Base-by-base conservation (phyloP, 2,113 vertebrate species). In the Phocoena sinus region DNA sequence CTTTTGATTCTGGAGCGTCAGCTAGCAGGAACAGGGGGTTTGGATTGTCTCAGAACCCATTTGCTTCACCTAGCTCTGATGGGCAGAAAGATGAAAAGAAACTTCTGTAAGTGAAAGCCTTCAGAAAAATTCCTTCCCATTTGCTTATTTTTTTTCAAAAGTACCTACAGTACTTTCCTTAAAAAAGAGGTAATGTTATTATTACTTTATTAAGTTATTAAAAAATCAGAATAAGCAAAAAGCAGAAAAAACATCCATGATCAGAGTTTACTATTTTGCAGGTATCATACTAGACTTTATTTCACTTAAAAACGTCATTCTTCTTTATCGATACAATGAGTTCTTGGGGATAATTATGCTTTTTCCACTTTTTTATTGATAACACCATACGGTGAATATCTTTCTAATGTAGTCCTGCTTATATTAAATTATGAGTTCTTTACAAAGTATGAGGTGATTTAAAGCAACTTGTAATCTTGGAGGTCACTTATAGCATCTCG, bases 11-110 rank as follows among this genome's bases (percentile, higher is more conserved):
- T 47, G 98, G 98, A n/a, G 74, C 95, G 0, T 94, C 97, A 7
- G 79, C 96, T 0, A 0, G 91, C 74, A 83, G 97, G 93, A 97
- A 92, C 81, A 97, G 95, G 65, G 97, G 53, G 3, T 71, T 95
- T 77, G 98, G 95, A 86, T 99, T 99, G 14, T 98, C 99, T 2
- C 99, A 99, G 93, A 99, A 99, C 98, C 98, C 99, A 62, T 99
- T 99, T 98, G 98, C 99, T 28, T 82, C 96, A 0, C 97, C 99
- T 81, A 93, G 10, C n/a, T 77, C 96, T 71, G 98, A 98, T 67
- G 98, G 93, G 63, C 97, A 98, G 15, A 98, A 98, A 70, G 99
- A 99, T 76, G 99, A 99, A 62, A 99, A 99, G 38, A 99, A 99
- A 65, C 98, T 99, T 94, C 86, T 99, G 99, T 99, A 98, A 99